Evolutionary conservation across 2,113 vertebrate species (phyloP).

Genomic region (Vombatus ursinus): DNA sequence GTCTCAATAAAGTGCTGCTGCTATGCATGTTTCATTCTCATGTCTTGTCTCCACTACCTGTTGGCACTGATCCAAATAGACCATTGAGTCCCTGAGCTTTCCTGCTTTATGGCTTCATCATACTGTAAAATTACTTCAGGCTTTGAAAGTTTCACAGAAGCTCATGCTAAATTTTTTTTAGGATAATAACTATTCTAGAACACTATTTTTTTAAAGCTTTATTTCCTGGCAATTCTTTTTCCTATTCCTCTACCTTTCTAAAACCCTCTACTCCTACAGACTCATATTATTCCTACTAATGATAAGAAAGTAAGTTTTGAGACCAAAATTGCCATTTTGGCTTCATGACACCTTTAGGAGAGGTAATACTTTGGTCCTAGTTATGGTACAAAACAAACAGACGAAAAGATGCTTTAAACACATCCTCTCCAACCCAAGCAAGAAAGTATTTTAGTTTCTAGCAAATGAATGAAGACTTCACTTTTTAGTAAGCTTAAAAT

Average conservation of each 20-base stretch:
- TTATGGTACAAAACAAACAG: slow-evolving; percentile 33
- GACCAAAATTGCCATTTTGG: background rate
- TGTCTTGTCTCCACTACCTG: background rate
- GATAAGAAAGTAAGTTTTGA: slow-evolving; percentile 17
- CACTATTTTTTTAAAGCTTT: slow-evolving; percentile 45
- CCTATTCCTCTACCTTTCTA: background rate
- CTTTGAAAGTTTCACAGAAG: background rate
- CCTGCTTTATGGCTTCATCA: background rate
- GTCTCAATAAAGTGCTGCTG: background rate
- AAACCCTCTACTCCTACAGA: background rate
- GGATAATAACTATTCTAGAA: slow-evolving; percentile 23
- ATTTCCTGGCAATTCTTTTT: slow-evolving; percentile 35
- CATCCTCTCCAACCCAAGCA: slow-evolving; percentile 35
- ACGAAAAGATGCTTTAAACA: background rate
- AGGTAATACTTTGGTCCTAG: slow-evolving; percentile 4
- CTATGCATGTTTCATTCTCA: background rate
- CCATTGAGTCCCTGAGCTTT: background rate
- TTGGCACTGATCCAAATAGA: background rate
- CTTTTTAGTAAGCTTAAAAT: slow-evolving; percentile 34
- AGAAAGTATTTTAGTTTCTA: slow-evolving; percentile 53
- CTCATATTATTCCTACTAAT: background rate
- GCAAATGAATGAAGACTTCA: slow-evolving; percentile 1
- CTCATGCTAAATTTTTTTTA: slow-evolving; percentile 34
- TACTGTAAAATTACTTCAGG: background rate
- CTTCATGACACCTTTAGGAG: too few relatives aligned